Evolutionary conservation across 2,888 invertebrate genomes (phyloP).

Genomic region (Plagiodera versicolora): DNA sequence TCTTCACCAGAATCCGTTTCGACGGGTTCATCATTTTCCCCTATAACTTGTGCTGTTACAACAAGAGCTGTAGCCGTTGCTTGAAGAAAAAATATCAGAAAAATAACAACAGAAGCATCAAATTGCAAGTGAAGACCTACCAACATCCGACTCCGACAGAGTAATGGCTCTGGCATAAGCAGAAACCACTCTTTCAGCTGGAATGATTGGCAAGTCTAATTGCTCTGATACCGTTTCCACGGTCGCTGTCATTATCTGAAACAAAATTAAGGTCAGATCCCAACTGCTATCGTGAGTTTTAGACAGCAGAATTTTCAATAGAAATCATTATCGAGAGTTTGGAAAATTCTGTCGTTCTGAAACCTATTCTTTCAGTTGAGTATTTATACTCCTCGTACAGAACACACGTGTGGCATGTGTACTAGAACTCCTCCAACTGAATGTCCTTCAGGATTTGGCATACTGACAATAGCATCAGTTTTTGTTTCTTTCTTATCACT

Average conservation of each 20-base stretch:
- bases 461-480: conserved; percentile 63
- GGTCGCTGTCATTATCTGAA: conserved; percentile 92
- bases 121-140: conserved; percentile 54
- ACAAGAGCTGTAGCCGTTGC: conserved; percentile 68
- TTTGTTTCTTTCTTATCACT: conserved; percentile 69
- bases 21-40: conserved; percentile 72
- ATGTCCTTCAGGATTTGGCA: conserved; percentile 71
- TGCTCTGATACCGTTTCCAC: conserved; percentile 92
- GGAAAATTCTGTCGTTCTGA: conserved; percentile 27
- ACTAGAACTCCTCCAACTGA: conserved; percentile 85
- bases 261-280: conserved; percentile 28
- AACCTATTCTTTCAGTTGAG: conserved; percentile 28
- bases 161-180: conserved; percentile 87
- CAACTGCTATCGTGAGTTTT: conserved; percentile 4
- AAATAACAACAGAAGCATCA: background rate
- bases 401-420: conserved; percentile 90
- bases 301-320: conserved; percentile 18
- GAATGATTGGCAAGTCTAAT: conserved; percentile 84
- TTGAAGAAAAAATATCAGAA: conserved; percentile 29
- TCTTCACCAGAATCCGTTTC: conserved; percentile 74
- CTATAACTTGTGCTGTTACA: conserved; percentile 74
- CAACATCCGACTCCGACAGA: conserved; percentile 86
- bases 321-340: conserved; percentile 14
- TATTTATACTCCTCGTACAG: conserved; percentile 54
- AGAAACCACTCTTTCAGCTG: conserved; percentile 72